Conservation (phyloP, 1,140 invertebrate genomes). For the Pinna nobilis region DNA sequence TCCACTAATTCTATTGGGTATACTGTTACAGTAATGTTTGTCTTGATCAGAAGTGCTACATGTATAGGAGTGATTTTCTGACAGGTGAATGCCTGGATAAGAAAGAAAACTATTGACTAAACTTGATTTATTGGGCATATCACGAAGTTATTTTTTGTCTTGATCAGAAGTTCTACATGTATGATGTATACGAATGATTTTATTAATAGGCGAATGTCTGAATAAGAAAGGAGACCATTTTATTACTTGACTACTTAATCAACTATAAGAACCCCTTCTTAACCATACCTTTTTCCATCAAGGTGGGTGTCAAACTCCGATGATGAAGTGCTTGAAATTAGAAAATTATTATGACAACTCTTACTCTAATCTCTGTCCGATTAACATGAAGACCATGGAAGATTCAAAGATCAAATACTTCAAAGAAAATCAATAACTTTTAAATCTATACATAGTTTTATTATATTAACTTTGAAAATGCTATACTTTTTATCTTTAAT, state of each 20-base stretch:
- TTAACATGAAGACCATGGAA: neutral
- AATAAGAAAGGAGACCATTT: neutral
- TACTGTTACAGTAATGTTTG: no score
- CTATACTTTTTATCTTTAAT: no score
- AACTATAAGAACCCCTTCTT: neutral
- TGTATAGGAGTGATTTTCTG: no score
- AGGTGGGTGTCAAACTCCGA: conserved; percentile 37
- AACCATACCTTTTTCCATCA: conserved; percentile 37
- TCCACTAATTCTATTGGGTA: no score
- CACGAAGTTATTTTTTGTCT: neutral
- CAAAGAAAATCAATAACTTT: neutral
- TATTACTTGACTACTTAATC: neutral
- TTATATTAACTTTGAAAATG: neutral
- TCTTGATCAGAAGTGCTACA: no score
- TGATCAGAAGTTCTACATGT: neutral
- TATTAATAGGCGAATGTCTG: neutral
- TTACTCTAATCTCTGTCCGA: neutral
- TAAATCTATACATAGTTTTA: neutral
- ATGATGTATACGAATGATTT: neutral
- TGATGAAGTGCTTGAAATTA: conserved; percentile 35
- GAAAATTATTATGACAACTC: neutral
- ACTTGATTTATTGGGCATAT: no score
- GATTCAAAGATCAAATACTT: neutral
- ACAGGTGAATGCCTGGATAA: no score
- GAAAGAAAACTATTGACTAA: no score